These are phyloP conservation scores for Adoxophyes honmai DNA, from an alignment of 1,140 invertebrate genomes.

Conservation along the genomic window DNA sequence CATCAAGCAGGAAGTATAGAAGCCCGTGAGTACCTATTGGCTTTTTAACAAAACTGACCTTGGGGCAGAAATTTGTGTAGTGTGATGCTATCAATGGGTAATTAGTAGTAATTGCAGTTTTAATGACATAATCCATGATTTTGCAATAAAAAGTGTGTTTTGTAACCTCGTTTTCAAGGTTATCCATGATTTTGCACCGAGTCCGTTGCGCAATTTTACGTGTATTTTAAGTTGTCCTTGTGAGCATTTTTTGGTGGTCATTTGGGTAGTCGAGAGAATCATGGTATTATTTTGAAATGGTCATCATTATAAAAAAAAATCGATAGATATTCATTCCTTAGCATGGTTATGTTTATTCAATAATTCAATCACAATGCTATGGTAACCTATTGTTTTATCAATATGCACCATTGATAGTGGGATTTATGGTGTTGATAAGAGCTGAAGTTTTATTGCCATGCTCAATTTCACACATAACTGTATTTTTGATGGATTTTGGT, in stretches of 20 bases:
- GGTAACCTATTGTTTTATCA: slow-evolving; percentile 4
- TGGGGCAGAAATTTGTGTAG: neutral
- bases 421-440: neutral
- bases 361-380: slow-evolving; percentile 1
- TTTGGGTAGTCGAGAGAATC: too few relatives aligned
- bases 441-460: neutral
- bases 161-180: slow-evolving; percentile 62
- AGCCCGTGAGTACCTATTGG: slow-evolving; percentile 56
- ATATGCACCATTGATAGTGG: neutral
- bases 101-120: slow-evolving; percentile 5
- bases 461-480: neutral
- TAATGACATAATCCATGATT: slow-evolving; percentile 2
- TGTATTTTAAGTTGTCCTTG: slow-evolving; percentile 11
- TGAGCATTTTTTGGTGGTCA: neutral
- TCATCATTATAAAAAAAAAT: too few relatives aligned
- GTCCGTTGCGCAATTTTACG: slow-evolving; percentile 50
- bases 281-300: too few relatives aligned
- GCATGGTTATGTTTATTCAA: neutral
- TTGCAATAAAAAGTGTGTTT: slow-evolving; percentile 14
- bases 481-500: too few relatives aligned
- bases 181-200: slow-evolving; percentile 20
- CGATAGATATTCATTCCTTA: neutral
- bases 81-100: slow-evolving; percentile 2
- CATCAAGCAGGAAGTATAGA: slow-evolving; percentile 60
- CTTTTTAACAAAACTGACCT: slow-evolving; percentile 11